Percentiles rank a stretch among this genome's conserved stretches.
Conservation (phyloP, 1,140 invertebrate genomes). For the Phenacoccus solenopsis region DNA sequence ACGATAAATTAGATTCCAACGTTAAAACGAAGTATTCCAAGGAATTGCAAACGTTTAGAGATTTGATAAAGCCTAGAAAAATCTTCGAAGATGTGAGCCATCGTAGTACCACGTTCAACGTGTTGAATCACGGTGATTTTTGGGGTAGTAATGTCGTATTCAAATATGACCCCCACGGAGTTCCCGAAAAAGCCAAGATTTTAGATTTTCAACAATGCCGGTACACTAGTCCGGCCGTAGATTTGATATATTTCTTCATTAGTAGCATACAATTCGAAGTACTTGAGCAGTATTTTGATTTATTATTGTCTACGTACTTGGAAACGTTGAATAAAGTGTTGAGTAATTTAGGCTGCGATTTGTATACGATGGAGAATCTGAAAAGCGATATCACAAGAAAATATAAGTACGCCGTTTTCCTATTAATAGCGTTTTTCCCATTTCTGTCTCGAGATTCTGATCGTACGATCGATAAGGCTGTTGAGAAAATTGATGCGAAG, state of each 20-base stretch:
- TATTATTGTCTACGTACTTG: neutral
- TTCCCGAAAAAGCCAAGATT: constrained; percentile 38
- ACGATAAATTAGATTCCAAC: neutral
- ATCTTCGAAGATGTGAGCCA: neutral
- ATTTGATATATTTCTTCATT: neutral
- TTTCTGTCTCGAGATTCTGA: neutral
- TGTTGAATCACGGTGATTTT: constrained; percentile 59
- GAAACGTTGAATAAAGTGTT: neutral
- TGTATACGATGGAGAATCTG: neutral
- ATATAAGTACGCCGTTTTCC: neutral
- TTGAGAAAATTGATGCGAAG: neutral
- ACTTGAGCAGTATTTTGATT: neutral
- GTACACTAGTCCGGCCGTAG: neutral
- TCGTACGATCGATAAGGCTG: neutral
- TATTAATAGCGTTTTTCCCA: neutral
- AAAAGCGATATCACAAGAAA: neutral
- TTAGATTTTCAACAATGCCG: neutral
- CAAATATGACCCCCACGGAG: constrained; percentile 37
- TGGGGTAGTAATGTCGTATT: constrained; percentile 66
- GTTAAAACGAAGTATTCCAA: neutral
- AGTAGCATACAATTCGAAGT: neutral
- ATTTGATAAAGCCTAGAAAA: neutral
- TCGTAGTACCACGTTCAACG: constrained; percentile 42
- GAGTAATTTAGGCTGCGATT: neutral
- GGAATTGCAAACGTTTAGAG: neutral